Percentiles rank a stretch among this genome's conserved stretches.
These are phyloP conservation scores for Phrynosoma blainvillii DNA, from an alignment of 2,113 vertebrate species.

Conservation along the genomic window DNA sequence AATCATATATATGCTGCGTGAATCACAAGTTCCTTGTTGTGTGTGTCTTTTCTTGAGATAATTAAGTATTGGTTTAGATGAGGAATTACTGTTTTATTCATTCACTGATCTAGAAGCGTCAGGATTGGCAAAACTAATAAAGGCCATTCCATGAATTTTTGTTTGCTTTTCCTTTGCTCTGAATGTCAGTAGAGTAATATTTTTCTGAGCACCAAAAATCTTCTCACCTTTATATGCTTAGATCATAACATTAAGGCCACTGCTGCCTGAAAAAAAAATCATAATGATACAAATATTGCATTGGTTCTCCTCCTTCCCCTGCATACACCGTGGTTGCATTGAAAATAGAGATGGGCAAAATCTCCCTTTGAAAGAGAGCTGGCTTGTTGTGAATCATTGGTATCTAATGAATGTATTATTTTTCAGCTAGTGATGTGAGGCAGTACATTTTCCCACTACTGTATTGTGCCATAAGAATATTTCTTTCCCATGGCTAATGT, in stretches of 20 bases:
- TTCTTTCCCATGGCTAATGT: background rate
- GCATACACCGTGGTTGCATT: background rate
- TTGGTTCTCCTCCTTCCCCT: background rate
- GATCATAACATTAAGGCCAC: background rate
- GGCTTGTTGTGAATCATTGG: background rate
- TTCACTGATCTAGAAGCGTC: constrained; percentile 37
- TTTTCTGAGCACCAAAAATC: background rate
- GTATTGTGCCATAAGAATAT: background rate
- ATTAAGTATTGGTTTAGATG: background rate
- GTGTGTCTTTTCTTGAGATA: background rate
- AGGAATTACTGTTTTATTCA: constrained; percentile 40
- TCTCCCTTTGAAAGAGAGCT: background rate
- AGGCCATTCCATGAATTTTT: background rate
- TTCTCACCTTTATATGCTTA: background rate
- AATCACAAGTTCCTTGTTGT: constrained; percentile 31
- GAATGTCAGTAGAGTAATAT: background rate
- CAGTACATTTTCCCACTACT: background rate
- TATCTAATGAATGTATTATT: background rate
- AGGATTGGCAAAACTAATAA: constrained; percentile 39
- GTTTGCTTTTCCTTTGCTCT: constrained; percentile 22
- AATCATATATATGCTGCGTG: constrained; percentile 36
- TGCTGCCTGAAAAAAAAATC: background rate
- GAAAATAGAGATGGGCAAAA: no score
- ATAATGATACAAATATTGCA: background rate
- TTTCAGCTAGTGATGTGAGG: background rate